These are phyloP conservation scores for Athene cunicularia DNA, from an alignment of 2,113 vertebrate species.

Conservation along the genomic window DNA sequence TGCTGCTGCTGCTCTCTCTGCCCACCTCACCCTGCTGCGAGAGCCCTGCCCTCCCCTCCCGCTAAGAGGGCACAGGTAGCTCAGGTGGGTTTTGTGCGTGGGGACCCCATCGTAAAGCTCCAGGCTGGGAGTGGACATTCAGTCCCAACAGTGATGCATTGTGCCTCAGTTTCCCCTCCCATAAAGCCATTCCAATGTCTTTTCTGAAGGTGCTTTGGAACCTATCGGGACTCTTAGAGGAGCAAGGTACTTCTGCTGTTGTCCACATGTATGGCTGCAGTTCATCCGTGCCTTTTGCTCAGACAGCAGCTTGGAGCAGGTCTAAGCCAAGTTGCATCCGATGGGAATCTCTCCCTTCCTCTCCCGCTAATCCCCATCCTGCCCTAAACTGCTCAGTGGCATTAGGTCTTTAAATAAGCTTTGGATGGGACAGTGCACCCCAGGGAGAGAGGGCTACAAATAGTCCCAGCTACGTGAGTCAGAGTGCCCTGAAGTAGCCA, in stretches of 20 bases:
- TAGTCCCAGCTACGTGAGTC: not conserved
- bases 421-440: not conserved
- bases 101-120: rapidly evolving
- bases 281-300: not conserved
- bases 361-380: not conserved
- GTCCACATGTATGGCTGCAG: not conserved
- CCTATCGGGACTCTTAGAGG: rapidly evolving
- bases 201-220: not conserved
- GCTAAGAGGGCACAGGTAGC: too few relatives aligned
- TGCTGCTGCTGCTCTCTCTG: not conserved
- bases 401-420: slow-evolving; percentile 19
- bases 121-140: not conserved
- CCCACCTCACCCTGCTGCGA: not conserved
- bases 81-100: not conserved
- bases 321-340: rapidly evolving
- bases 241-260: not conserved
- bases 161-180: not conserved
- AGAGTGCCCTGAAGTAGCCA: not conserved
- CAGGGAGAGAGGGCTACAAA: not conserved
- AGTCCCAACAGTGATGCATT: rapidly evolving
- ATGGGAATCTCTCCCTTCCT: not conserved
- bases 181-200: rapidly evolving
- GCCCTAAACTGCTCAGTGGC: slow-evolving; percentile 11
- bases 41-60: not conserved
- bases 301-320: not conserved